phyloP scores from a whole-genome alignment of 1,140 invertebrate species.

The Orchestia grillus region DNA sequence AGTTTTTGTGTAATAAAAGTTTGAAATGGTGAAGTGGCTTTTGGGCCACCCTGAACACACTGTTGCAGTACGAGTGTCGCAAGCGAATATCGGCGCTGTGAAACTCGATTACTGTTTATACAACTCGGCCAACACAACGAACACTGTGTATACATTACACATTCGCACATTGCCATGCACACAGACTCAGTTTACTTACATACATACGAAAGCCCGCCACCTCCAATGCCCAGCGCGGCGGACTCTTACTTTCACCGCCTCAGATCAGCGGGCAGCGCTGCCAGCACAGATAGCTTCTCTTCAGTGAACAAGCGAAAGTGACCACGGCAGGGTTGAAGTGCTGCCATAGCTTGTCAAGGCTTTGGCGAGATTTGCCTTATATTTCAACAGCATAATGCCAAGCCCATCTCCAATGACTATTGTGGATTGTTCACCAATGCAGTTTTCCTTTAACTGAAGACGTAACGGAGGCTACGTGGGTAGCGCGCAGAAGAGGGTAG shows the following conservation, averaged over 20 bases:
- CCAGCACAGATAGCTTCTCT: neutral
- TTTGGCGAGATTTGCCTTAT: neutral
- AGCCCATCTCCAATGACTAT: neutral
- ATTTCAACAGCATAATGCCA: neutral
- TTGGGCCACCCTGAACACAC: no score
- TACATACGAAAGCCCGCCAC: neutral
- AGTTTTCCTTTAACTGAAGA: no score
- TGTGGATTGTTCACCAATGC: neutral
- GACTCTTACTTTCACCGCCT: neutral
- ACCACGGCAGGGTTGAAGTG: neutral
- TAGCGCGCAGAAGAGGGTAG: no score
- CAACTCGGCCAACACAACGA: neutral
- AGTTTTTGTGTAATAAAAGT: no score
- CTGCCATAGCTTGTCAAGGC: neutral
- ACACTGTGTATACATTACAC: neutral
- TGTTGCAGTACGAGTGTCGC: no score
- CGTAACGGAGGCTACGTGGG: no score
- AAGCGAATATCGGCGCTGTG: neutral
- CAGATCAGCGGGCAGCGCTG: neutral
- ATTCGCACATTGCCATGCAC: neutral
- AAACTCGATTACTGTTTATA: neutral
- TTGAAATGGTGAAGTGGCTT: no score
- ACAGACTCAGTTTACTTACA: neutral
- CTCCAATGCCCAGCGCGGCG: no score
- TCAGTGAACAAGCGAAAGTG: neutral